Base-by-base conservation (phyloP, 2,113 vertebrate genomes). In the Lophotis ruficrista region DNA sequence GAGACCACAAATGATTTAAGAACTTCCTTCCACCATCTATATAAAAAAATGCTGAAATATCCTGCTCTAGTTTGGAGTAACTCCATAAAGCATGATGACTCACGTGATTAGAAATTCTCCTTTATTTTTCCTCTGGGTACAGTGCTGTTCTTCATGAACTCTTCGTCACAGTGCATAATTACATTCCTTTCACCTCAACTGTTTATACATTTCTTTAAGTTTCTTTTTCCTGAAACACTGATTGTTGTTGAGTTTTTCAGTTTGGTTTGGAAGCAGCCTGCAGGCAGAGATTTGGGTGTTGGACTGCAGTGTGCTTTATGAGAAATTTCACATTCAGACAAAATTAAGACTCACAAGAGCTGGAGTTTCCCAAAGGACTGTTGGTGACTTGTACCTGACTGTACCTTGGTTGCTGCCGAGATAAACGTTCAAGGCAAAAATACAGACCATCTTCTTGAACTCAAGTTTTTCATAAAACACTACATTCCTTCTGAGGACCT, bases 41-140 rank as follows among this genome's bases (percentile, higher is more conserved):
- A 89, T 89, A 93, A 93, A 92, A 89, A 82, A 93, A 81, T 45
- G 64, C 41, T 66, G 66, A 96, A 90, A 87, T 92, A 95, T 51
- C 66, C 45, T 82, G 51, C 57, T 79, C 69, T 31, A 88, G 38
- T 86, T 93, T 86, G 88, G 79, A 81, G 76, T 80, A 92, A 87
- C 51, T 94, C 83, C 86, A 84, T 80, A 93, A 93, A 93, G 86
- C 51, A 81, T 11, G 53, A 76, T 68, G 82, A 75, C n/a, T 94
- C 30, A 33, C 2, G 1, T 84, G 83, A 60, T 82, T 56, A 94
- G 84, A 76, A 93, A 87, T 85, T 75, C 53, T 84, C 48, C 33
- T 91, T 94, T 93, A 79, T 72, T 89, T 87, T 87, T 80, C 81
- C 66, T 94, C 87, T 69, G 48, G 57, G 65, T n/a, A 43, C 72